Base-by-base conservation (phyloP, 2,888 invertebrate species). In the Drosophila neotestacea region DNA sequence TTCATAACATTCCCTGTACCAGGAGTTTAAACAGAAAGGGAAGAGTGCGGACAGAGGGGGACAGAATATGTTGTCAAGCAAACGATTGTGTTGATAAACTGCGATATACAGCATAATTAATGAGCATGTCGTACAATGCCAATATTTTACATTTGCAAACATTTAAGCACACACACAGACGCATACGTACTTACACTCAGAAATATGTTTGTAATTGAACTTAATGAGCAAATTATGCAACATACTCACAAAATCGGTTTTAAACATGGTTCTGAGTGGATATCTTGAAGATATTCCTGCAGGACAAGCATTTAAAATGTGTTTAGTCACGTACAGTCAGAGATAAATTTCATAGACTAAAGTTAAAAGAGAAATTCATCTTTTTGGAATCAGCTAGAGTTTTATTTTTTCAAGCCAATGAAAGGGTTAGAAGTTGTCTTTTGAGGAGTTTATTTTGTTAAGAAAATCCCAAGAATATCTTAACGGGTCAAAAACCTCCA, bases 51-150 rank as follows among this genome's bases (percentile, higher is more conserved):
- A 11, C 16, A 13, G 46, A 38, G 32, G 34, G 41, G 48, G 48
- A 32, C 27, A 47, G 34, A 68, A 69, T 61, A 62, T 70, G 81
- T 69, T 78, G 77, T 87, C 73, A 85, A 84, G 73, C 70, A 88
- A 86, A 88, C 84, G 87, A 84, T 88, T 85, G 81, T 87, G 88
- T 85, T 85, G 84, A 85, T 85, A 85, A 85, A 85, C 84, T 85
- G 87, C 84, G 84, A 84, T 86, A 86, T 84, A 66, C 85, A 81
- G 81, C 87, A 85, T 88, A 85, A 85, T 85, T 85, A 85, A 85
- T 85, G 84, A 88, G 84, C 87, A 81, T 86, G 89, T 86, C 68
- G 73, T 85, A 84, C 84, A 84, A 88, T 88, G 86, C 86, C 88
- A 88, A 84, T 84, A 84, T 86, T 84, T 84, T 81, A 84, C 83